Percentiles rank a stretch among this genome's conserved stretches.
phyloP scores from a whole-genome alignment of 2,113 vertebrate species.

The Holacanthus passer region DNA sequence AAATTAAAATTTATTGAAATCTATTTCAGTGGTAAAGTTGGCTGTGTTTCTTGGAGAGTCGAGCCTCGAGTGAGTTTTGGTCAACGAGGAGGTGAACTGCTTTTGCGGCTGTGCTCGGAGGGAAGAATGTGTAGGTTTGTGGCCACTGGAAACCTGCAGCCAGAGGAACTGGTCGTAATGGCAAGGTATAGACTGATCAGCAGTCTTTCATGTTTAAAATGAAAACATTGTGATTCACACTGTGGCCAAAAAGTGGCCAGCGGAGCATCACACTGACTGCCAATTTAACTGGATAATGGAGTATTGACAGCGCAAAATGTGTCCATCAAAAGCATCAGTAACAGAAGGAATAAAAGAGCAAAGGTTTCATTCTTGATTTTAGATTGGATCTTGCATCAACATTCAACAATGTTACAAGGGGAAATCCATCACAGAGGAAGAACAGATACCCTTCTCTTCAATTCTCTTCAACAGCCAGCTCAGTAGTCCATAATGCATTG shows the following conservation, averaged over 20 bases:
- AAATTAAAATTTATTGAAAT: constrained; percentile 84
- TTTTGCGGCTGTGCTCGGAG: constrained; percentile 64
- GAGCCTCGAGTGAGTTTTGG: constrained; percentile 60
- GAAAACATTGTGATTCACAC: constrained; percentile 43
- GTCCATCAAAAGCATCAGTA: constrained; percentile 15
- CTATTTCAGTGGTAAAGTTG: constrained; percentile 80
- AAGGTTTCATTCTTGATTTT: background rate
- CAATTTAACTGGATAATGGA: constrained; percentile 11
- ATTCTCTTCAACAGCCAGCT: background rate
- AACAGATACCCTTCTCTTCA: no score
- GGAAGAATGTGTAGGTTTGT: constrained; percentile 75
- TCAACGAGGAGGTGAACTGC: constrained; percentile 71
- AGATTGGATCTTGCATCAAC: background rate
- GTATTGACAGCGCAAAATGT: background rate
- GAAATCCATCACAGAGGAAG: background rate
- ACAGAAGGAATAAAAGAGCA: background rate
- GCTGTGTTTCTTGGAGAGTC: constrained; percentile 74
- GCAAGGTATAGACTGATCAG: constrained; percentile 54
- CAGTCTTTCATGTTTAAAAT: constrained; percentile 51
- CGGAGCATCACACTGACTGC: background rate
- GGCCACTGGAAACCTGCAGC: constrained; percentile 60
- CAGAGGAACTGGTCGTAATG: constrained; percentile 59
- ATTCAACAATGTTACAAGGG: background rate
- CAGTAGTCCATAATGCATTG: background rate
- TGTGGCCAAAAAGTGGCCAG: constrained; percentile 14